These are phyloP conservation scores for Micromussa lordhowensis DNA, from an alignment of 92 coral and sea anemone species.

Conservation along the genomic window DNA sequence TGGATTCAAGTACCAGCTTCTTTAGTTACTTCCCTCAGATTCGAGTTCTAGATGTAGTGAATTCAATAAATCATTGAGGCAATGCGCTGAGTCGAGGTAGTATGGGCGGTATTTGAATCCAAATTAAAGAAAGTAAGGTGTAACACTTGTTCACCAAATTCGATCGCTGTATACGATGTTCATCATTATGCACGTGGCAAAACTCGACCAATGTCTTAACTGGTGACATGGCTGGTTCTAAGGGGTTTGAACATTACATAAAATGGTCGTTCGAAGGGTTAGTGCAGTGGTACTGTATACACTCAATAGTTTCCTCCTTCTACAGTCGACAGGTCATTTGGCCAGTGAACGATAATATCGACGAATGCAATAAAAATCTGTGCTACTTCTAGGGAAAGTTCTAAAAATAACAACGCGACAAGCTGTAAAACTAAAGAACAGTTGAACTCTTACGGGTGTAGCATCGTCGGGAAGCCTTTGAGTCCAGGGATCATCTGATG, in stretches of 20 bases:
- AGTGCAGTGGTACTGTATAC: too few species aligned
- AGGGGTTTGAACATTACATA: too few species aligned
- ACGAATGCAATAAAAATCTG: neutral
- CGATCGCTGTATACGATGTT: neutral
- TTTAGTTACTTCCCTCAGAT: too few species aligned
- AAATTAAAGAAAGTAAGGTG: neutral
- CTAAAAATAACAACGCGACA: neutral
- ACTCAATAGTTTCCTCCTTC: too few species aligned
- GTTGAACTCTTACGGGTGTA: constrained; percentile 11
- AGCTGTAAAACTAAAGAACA: neutral
- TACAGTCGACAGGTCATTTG: too few species aligned
- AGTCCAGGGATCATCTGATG: constrained; percentile 53
- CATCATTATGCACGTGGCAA: neutral
- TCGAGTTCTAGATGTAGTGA: too few species aligned
- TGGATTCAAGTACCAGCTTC: too few species aligned
- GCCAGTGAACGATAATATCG: too few species aligned
- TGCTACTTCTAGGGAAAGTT: neutral
- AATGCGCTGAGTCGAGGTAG: neutral
- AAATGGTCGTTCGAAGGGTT: too few species aligned
- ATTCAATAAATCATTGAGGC: too few species aligned
- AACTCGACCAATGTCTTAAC: neutral
- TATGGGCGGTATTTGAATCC: neutral
- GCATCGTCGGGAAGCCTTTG: constrained; percentile 40
- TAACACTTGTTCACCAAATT: neutral
- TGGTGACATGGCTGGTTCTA: too few species aligned